Conservation (phyloP, 2,113 vertebrate species). For the Sterrhoptilus dennistouni region DNA sequence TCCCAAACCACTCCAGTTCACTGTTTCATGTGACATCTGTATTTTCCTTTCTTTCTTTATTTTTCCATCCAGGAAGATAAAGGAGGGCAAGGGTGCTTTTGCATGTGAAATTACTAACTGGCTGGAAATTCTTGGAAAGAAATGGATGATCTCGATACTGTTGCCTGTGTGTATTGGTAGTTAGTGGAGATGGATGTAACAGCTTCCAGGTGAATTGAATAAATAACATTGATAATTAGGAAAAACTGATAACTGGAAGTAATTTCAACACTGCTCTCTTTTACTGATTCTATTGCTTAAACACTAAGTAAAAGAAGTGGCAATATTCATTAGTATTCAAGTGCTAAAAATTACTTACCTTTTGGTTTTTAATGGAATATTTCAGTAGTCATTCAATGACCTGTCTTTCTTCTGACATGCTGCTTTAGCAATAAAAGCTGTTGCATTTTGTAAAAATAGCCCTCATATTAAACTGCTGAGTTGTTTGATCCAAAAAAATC, state of each 20-base stretch:
- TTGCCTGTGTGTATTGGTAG: background rate
- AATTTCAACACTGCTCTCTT: background rate
- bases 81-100: background rate
- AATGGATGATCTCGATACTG: background rate
- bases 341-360: background rate
- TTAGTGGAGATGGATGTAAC: background rate
- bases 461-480: background rate
- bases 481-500: background rate
- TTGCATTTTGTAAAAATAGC: background rate
- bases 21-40: background rate
- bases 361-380: background rate
- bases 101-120: background rate
- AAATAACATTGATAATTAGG: background rate
- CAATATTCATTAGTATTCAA: background rate
- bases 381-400: background rate
- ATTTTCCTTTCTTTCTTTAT: background rate
- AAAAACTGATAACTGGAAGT: background rate
- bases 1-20: background rate
- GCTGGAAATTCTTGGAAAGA: background rate
- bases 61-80: background rate
- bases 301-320: background rate
- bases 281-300: background rate
- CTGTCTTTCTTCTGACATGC: background rate
- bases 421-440: conserved; percentile 22
- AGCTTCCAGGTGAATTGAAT: background rate